Base-by-base conservation (phyloP, 2,797 vertebrate genomes). In the Melanotaenia nigrans region DNA sequence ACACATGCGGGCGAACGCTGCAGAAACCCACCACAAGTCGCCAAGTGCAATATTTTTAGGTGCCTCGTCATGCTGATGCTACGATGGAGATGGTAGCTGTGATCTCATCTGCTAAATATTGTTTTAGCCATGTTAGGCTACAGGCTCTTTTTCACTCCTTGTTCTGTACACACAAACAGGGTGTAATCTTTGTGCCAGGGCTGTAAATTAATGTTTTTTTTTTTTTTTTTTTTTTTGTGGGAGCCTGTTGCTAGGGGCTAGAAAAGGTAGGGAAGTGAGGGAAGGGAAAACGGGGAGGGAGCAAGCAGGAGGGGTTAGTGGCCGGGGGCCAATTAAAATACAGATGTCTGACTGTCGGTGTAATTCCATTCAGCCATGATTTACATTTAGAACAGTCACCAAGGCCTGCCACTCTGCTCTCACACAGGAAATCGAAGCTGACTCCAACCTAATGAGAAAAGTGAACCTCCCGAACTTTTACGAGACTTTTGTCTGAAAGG, bases 281-380 rank as follows among this genome's bases (percentile, higher is more conserved):
- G 63, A 61, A 49, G 51, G 59, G 56, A 36, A 69, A 65, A 71
- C 45, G 28, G 62, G 54, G 4, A 57, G 42, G 69, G 60, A 65
- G 42, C 32, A 54, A 65, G 42, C 32, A 54, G 51, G 67, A 63
- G 75, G 61, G 68, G 59, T 58, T 25, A 6, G 77, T 92, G 93
- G 92, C 90, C 73, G 25, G 75, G 68, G 85, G 91, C 94, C 93
- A 94, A 94, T 94, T 92, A 92, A 95, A 95, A 95, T 92, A 95
- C 93, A 94, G 92, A 95, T 94, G 93, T 93, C 89, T 86, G 91
- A 90, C 86, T 92, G 87, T 93, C 87, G 88, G 86, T 86, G 89
- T 92, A 94, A 93, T 93, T 95, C 93, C 92, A 91, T 93, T 94
- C 92, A 92, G 91, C 92, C 92, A 82, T 90, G 92, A 95, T 94